Conservation (phyloP, 2,113 vertebrate species). For the Rhynchomys soricoides region DNA sequence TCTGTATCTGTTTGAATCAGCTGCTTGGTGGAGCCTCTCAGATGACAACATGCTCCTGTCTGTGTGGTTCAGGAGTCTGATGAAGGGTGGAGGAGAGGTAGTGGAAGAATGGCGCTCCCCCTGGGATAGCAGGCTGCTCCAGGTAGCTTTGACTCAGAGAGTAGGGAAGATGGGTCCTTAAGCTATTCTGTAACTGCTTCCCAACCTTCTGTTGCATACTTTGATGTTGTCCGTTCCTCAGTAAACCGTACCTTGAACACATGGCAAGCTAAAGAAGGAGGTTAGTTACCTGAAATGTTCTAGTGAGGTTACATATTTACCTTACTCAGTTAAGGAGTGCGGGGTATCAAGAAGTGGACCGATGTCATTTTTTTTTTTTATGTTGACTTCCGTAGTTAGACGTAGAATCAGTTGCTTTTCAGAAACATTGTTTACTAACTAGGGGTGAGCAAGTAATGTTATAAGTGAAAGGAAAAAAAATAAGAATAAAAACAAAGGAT, state of each 20-base stretch:
- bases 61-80: too few species aligned
- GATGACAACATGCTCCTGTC: too few species aligned
- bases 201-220: background rate
- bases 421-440: slow-evolving; percentile 39
- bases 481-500: background rate
- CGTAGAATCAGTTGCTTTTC: slow-evolving; percentile 35
- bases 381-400: background rate
- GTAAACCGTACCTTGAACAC: slow-evolving; percentile 21
- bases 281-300: background rate
- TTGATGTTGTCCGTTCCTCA: background rate
- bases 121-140: too few species aligned
- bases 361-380: slow-evolving; percentile 22
- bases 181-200: background rate
- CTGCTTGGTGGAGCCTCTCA: too few species aligned
- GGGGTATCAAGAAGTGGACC: background rate
- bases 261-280: background rate
- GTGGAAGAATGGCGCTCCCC: too few species aligned
- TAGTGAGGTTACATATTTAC: slow-evolving; percentile 32
- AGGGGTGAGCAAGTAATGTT: background rate
- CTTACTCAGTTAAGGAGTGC: background rate
- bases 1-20: too few species aligned
- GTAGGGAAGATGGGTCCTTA: background rate
- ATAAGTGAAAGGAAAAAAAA: background rate
- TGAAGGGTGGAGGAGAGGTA: too few species aligned
- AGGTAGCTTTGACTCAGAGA: too few species aligned